Evolutionary conservation across 2,888 invertebrate species (phyloP), one percentile per base, ranked within the genome.

Genomic region (Itoplectis maculator): DNA sequence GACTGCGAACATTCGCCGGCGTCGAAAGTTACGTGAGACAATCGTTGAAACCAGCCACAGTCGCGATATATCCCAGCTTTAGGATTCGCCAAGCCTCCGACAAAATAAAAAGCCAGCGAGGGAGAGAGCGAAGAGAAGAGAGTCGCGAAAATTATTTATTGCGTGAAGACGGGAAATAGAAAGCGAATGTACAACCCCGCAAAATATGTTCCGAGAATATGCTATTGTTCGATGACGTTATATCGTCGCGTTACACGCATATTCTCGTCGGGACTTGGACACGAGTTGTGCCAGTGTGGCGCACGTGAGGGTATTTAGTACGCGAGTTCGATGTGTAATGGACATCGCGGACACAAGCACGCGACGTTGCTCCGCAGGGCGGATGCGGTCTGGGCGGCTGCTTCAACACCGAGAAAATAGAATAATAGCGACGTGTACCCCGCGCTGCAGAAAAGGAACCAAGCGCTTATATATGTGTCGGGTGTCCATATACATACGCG

Each of bases 401-500:
- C 45, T 29, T 20, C 76, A 54, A 65, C 54, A 54, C 63, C 51
- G 76, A 81, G 81, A 73, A 80, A 80, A 83, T 83, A 81, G 81
- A 83, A 83, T 83, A 83, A 81, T 69, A 73, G 83, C 51, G 56
- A 69, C 76, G 66, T 69, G 66, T 76, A 68, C 54, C 66, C n/a
- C n/a, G n/a, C n/a, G 68, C 35, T 63, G 73, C 45, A 23, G 61
- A 66, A 74, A 81, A 78, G 51, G 70, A 77, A 69, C 54, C 47
- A 20, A 9, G 51, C 20, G 69, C 13, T 54, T 54, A 11, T 20
- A 42, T 23, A 20, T n/a, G 11, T 72, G 40, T 42, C 11, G 11
- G n/a, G 29, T 1, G n/a, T 18, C 47, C n/a, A 29, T 15, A 11
- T 15, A 61, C 47, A n/a, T n/a, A 20, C 45, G 37, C 18, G 45